Evolutionary conservation across 1,140 invertebrate species (phyloP).

Genomic region (Drosophila punjabiensis): DNA sequence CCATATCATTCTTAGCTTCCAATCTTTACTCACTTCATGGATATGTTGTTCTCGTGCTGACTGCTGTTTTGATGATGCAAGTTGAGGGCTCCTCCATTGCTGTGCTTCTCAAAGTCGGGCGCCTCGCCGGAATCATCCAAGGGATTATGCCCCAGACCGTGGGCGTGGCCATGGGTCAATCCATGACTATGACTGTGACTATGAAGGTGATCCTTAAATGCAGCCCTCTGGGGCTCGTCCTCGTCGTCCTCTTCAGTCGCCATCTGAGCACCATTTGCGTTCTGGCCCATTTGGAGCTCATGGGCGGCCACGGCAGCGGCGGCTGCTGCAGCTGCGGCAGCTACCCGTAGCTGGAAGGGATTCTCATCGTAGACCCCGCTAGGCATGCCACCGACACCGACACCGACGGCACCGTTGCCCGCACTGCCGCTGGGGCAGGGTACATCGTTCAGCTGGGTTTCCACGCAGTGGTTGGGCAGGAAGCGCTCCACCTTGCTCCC

Average conservation of each 20-base stretch:
- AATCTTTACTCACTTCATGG: slow-evolving; percentile 76
- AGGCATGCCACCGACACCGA: slow-evolving; percentile 9
- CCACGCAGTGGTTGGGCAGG: slow-evolving; percentile 82
- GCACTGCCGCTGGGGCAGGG: slow-evolving; percentile 6
- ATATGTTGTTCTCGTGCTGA: slow-evolving; percentile 76
- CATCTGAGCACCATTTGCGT: slow-evolving; percentile 20
- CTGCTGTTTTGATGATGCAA: slow-evolving; percentile 66
- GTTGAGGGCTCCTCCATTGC: slow-evolving; percentile 75
- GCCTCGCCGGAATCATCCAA: slow-evolving; percentile 61
- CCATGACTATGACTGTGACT: slow-evolving; percentile 21
- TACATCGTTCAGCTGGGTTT: slow-evolving; percentile 72
- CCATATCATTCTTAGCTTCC: no score
- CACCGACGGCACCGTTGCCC: slow-evolving; percentile 9
- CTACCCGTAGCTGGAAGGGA: slow-evolving; percentile 66
- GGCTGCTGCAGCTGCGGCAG: slow-evolving; percentile 61
- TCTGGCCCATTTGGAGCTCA: slow-evolving; percentile 50
- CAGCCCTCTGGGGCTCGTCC: slow-evolving; percentile 30
- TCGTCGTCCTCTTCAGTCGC: slow-evolving; percentile 40
- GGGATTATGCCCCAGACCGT: slow-evolving; percentile 27
- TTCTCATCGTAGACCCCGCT: slow-evolving; percentile 59
- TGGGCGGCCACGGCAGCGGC: slow-evolving; percentile 65
- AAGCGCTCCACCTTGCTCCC: slow-evolving; percentile 79
- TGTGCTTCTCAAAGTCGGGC: slow-evolving; percentile 74
- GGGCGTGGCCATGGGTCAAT: slow-evolving; percentile 6
- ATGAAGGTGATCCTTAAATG: slow-evolving; percentile 52